Percentiles rank a stretch among this genome's conserved stretches.
Evolutionary conservation across 92 coral and sea anemone species (phyloP).

Genomic region (Ricordea florida): DNA sequence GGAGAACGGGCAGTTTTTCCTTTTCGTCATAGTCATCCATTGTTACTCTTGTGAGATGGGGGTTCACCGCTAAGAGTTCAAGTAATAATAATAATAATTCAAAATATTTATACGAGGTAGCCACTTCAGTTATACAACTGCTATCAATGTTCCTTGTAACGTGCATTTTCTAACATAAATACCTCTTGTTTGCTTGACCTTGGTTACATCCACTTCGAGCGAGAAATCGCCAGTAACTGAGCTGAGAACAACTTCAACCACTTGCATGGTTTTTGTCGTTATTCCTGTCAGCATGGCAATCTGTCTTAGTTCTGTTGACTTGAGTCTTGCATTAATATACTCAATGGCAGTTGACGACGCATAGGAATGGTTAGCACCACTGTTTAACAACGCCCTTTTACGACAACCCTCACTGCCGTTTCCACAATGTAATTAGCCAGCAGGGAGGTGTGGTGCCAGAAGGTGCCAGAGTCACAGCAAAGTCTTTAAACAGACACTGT

Average conservation of each 20-base stretch:
- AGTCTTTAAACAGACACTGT: constrained; percentile 4
- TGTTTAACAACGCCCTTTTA: no score
- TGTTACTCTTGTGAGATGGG: constrained; percentile 35
- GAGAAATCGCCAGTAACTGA: constrained; percentile 18
- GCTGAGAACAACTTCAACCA: background rate
- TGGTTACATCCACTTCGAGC: constrained; percentile 40
- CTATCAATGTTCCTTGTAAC: no score
- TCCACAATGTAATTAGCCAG: no score
- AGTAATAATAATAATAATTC: no score
- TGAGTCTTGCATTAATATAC: no score
- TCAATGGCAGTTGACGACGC: no score
- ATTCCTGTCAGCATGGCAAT: constrained; percentile 8
- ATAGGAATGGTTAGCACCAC: background rate
- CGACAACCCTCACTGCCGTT: no score
- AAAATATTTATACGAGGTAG: no score
- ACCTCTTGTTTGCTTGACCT: constrained; percentile 54
- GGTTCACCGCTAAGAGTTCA: background rate
- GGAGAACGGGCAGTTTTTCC: constrained; percentile 62
- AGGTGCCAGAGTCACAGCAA: constrained; percentile 7
- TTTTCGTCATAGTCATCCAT: constrained; percentile 52
- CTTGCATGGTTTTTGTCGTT: background rate
- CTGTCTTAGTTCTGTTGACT: background rate
- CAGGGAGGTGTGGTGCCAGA: no score
- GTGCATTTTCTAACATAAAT: constrained; percentile 41
- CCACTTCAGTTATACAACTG: no score